Percentiles rank a stretch among this genome's conserved stretches.
Evolutionary conservation across 2,113 vertebrate genomes (phyloP).

Genomic region (Acanthochromis polyacanthus): DNA sequence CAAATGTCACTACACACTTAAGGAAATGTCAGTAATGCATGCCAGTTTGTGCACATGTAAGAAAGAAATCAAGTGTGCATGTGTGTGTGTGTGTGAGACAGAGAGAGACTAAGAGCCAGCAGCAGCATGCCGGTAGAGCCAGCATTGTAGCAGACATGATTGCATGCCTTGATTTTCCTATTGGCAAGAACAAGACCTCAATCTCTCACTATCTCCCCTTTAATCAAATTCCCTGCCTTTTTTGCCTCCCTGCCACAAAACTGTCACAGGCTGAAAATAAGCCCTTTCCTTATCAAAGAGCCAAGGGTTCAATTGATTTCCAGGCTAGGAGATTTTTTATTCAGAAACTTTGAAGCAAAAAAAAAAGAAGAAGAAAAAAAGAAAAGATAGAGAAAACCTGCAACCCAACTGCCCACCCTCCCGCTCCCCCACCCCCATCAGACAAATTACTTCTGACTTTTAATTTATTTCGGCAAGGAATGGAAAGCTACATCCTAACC

Average conservation of each 20-base stretch:
- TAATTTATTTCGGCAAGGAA: constrained; percentile 99
- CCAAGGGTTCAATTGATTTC: constrained; percentile 96
- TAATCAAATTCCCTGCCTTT: constrained; percentile 94
- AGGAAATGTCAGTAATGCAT: constrained; percentile 57
- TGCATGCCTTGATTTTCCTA: constrained; percentile 94
- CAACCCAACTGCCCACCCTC: constrained; percentile 62
- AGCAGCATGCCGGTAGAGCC: constrained; percentile 80
- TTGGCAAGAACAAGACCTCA: constrained; percentile 99
- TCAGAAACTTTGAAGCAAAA: constrained; percentile 83
- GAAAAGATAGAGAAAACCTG: constrained; percentile 82
- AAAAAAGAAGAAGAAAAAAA: constrained; percentile 29
- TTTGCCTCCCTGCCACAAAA: constrained; percentile 90
- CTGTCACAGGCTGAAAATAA: constrained; percentile 98
- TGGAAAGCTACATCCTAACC: constrained; percentile 96
- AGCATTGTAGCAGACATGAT: constrained; percentile 89
- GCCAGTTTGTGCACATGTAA: neutral
- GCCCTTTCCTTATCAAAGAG: constrained; percentile 86
- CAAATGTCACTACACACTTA: constrained; percentile 58
- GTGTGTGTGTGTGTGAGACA: constrained; percentile 7
- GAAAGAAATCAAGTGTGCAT: constrained; percentile 1
- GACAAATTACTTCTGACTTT: constrained; percentile 99
- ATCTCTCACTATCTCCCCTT: constrained; percentile 97
- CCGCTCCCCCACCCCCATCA: constrained; percentile 82
- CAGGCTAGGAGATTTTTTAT: constrained; percentile 86
- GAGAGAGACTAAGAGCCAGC: constrained; percentile 50